Percentiles rank a stretch among this genome's conserved stretches.
These are phyloP conservation scores for Ornithoptera priamus DNA, from an alignment of 2,888 invertebrate genomes.

Conservation along the genomic window DNA sequence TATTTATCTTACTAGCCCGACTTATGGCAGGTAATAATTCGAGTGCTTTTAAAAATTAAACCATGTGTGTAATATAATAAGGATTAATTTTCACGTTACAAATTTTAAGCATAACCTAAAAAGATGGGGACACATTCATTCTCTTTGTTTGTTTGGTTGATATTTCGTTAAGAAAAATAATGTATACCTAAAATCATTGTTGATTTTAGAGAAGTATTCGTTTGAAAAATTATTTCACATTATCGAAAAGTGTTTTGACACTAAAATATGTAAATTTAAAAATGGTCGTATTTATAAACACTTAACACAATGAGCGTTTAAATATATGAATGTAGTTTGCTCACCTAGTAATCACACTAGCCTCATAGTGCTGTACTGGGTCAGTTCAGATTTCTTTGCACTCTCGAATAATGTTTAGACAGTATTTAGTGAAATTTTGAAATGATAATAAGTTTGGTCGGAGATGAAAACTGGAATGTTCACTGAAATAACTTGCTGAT, in stretches of 20 bases:
- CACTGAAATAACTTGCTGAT: background rate
- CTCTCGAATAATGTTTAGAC: background rate
- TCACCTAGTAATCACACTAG: background rate
- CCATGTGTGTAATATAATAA: background rate
- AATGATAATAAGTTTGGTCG: background rate
- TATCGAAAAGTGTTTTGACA: background rate
- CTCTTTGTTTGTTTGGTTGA: background rate
- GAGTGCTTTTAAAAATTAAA: background rate
- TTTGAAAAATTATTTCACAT: background rate
- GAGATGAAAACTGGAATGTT: background rate
- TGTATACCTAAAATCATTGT: background rate
- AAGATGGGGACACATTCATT: background rate
- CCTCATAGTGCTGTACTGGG: background rate
- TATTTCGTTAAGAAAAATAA: background rate
- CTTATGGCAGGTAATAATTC: background rate
- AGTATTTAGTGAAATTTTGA: background rate
- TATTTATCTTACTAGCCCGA: background rate
- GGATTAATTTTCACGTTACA: background rate
- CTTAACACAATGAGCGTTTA: background rate
- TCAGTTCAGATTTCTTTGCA: background rate
- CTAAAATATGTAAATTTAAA: background rate
- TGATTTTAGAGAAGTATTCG: background rate
- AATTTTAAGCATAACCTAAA: background rate
- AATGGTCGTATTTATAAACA: background rate
- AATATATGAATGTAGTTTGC: background rate